phyloP scores from a whole-genome alignment of 2,888 invertebrate species.

The Drepana falcataria region DNA sequence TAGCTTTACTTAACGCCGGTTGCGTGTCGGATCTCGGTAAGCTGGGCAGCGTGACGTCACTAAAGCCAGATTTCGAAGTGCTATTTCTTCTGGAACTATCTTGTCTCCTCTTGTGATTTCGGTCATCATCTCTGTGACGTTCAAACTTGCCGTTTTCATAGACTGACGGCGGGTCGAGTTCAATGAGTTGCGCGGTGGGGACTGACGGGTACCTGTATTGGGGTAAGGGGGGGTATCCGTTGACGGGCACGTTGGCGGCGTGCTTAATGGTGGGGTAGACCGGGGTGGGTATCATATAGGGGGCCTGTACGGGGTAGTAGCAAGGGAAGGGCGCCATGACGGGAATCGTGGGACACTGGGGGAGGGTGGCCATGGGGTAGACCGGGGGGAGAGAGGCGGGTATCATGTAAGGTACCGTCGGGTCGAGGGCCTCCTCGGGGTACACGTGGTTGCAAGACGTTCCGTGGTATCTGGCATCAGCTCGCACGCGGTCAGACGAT shows the following conservation, averaged over 20 bases:
- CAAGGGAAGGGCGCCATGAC: conserved; percentile 65
- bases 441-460: conserved; percentile 32
- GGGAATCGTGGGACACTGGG: conserved; percentile 43
- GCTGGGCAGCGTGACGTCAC: conserved; percentile 62
- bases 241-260: conserved; percentile 63
- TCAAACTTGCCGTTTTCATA: conserved; percentile 64
- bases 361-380: conserved; percentile 37
- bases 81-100: conserved; percentile 57
- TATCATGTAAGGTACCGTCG: conserved; percentile 38
- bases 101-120: conserved; percentile 37
- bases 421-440: conserved; percentile 38
- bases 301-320: conserved; percentile 66
- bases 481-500: conserved; percentile 29
- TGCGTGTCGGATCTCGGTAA: conserved; percentile 71
- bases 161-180: conserved; percentile 75
- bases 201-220: conserved; percentile 73
- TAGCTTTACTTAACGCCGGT: conserved; percentile 71
- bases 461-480: conserved; percentile 35
- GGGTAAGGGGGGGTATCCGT: conserved; percentile 63
- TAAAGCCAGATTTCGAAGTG: conserved; percentile 61
- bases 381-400: conserved; percentile 40
- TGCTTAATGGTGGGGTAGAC: conserved; percentile 69
- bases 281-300: conserved; percentile 68
- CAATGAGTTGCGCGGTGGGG: conserved; percentile 84
- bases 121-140: conserved; percentile 44